Evolutionary conservation across 2,888 invertebrate species (phyloP).

Genomic region (Linyphia triangularis): DNA sequence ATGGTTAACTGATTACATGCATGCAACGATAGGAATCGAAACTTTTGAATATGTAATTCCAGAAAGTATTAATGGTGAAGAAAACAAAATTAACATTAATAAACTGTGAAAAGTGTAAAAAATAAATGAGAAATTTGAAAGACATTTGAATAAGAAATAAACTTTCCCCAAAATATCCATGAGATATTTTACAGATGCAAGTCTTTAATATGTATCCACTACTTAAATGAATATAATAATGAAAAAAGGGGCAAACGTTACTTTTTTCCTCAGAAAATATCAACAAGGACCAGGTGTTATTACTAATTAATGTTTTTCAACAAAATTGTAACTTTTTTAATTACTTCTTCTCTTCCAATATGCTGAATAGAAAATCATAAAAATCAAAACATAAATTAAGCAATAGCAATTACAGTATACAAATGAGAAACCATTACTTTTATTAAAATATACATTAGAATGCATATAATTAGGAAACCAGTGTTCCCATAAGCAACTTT

Average conservation of each 20-base stretch:
- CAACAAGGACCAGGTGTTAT: too few species aligned
- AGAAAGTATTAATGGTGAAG: neutral
- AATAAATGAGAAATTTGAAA: neutral
- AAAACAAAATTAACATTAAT: neutral
- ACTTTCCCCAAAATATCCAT: too few species aligned
- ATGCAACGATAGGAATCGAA: neutral
- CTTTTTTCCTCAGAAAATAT: too few species aligned
- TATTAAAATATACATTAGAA: neutral
- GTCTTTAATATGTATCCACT: too few species aligned
- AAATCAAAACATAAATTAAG: neutral
- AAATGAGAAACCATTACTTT: neutral
- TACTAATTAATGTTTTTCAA: too few species aligned
- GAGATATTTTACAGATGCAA: too few species aligned
- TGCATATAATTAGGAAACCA: slow-evolving; percentile 44
- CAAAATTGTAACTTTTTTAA: too few species aligned
- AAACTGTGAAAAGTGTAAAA: neutral
- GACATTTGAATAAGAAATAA: neutral
- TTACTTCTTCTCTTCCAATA: neutral
- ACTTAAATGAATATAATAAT: too few species aligned
- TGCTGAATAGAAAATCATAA: neutral
- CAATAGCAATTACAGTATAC: neutral
- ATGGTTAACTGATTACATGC: slow-evolving; percentile 52
- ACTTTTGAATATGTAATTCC: neutral
- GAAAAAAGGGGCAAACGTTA: too few species aligned
- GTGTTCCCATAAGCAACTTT: slow-evolving; percentile 15